Conservation (phyloP, 2,113 vertebrate genomes). For the Chionodraco myersi region DNA sequence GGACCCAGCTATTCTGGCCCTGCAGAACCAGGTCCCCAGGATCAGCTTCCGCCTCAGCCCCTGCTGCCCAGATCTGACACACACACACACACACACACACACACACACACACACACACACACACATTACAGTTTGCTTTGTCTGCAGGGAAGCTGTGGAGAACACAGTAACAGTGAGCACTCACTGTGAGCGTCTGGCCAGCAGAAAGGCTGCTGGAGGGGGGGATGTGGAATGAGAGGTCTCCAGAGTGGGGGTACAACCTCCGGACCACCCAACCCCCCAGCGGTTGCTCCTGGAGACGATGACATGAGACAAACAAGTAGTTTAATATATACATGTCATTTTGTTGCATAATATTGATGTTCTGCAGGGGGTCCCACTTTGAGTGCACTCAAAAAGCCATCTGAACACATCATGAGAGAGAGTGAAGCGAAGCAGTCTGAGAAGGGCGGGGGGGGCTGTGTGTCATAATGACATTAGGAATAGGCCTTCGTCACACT, state of each 20-base stretch:
- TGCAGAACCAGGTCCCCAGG: conserved; percentile 84
- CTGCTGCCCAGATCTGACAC: conserved; percentile 88
- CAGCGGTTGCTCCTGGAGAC: conserved; percentile 84
- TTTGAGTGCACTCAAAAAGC: no score
- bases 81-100: conserved; percentile 23
- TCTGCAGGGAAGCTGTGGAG: not conserved
- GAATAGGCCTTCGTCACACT: no score
- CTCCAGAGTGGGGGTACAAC: conserved; percentile 62
- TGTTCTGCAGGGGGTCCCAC: not conserved
- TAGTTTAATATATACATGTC: not conserved
- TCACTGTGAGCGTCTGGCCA: conserved; percentile 86
- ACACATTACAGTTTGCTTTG: not conserved
- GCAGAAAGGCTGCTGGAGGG: conserved; percentile 79
- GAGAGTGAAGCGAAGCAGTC: no score
- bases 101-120: conserved; percentile 22
- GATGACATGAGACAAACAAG: not conserved
- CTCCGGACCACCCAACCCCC: conserved; percentile 85
- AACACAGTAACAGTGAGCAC: conserved; percentile 40
- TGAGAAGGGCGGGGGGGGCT: no score
- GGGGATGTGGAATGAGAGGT: conserved; percentile 85
- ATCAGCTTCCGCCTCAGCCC: conserved; percentile 74
- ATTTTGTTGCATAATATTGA: not conserved
- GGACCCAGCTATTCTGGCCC: conserved; percentile 83
- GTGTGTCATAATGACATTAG: not conserved
- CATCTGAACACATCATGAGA: no score